Conservation (phyloP, 2,797 vertebrate genomes). For the Diglossa cyanea region DNA sequence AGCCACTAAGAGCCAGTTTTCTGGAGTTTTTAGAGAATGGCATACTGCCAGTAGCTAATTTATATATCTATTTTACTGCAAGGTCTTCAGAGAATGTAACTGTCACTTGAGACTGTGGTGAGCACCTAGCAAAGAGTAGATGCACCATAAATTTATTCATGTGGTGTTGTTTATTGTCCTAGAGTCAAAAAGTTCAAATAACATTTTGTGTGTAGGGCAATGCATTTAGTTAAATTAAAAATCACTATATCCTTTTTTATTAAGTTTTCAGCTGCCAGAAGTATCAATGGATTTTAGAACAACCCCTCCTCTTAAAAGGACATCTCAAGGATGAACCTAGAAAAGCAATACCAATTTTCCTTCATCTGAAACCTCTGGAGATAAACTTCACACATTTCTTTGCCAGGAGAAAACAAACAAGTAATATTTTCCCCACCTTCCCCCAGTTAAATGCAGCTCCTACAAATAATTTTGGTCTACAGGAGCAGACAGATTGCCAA, state of each 20-base stretch:
- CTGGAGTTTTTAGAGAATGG: neutral
- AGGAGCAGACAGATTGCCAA: neutral
- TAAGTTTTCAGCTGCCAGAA: constrained; percentile 1
- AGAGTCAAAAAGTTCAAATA: neutral
- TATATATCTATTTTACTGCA: neutral
- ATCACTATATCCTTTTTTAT: neutral
- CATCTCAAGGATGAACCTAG: neutral
- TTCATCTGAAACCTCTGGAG: neutral
- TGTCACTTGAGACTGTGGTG: neutral
- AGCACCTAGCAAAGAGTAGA: neutral
- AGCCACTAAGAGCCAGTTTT: neutral
- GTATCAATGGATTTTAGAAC: neutral
- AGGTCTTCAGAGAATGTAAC: neutral
- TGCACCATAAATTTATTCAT: neutral
- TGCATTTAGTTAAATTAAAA: constrained; percentile 10
- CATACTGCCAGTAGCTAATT: neutral
- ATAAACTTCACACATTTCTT: neutral
- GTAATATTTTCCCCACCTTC: neutral
- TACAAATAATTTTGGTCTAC: neutral
- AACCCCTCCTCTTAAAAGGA: neutral
- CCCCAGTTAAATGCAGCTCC: neutral
- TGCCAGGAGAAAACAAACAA: neutral
- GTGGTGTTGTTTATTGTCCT: neutral
- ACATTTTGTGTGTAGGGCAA: neutral
- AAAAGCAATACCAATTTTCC: neutral